These are phyloP conservation scores for Nothoprocta pentlandii DNA, from an alignment of 2,113 vertebrate genomes.

Conservation along the genomic window DNA sequence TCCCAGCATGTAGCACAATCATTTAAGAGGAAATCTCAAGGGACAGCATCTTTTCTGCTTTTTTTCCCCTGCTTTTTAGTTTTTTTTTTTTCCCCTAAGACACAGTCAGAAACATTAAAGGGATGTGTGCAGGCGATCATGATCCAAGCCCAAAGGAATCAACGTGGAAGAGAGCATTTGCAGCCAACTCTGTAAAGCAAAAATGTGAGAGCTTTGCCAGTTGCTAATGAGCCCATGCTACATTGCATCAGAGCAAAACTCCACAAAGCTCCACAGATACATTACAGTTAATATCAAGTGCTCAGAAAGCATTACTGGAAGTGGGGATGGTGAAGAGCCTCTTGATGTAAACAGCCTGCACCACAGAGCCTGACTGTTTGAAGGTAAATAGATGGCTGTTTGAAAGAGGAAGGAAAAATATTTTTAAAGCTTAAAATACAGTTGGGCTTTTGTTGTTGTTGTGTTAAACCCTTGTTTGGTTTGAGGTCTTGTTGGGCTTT, in stretches of 20 bases:
- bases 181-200: not conserved
- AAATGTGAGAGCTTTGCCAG: not conserved
- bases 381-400: not conserved
- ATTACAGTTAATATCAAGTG: accelerated
- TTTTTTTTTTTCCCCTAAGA: not conserved
- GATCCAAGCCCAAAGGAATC: not conserved
- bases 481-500: not conserved
- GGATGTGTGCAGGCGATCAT: not conserved
- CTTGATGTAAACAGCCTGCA: not conserved
- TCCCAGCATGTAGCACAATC: not conserved
- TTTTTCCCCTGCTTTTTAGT: not conserved
- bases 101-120: not conserved
- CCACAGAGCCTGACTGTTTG: not conserved
- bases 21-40: not conserved
- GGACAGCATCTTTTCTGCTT: not conserved
- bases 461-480: not conserved
- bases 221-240: not conserved
- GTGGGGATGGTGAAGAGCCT: not conserved
- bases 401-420: not conserved
- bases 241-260: not conserved
- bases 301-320: not conserved
- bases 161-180: not conserved
- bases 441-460: not conserved
- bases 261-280: not conserved
- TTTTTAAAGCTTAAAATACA: not conserved